Evolutionary conservation across 2,888 invertebrate genomes (phyloP).

Genomic region (Bombylius major): DNA sequence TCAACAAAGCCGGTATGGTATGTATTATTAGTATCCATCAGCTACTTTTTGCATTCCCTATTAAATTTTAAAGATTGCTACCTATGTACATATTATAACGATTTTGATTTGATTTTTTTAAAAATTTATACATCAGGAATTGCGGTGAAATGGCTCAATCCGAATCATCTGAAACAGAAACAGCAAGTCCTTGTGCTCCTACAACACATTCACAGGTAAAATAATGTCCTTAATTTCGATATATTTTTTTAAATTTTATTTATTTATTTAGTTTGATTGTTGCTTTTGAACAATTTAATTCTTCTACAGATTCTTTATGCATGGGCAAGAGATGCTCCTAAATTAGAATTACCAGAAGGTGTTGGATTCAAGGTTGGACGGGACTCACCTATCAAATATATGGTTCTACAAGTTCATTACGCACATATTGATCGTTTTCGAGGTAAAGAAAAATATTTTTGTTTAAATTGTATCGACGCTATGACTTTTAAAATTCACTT

Average conservation of each 20-base stretch:
- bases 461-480: background rate
- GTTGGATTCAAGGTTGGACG: constrained; percentile 90
- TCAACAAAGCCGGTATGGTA: constrained; percentile 50
- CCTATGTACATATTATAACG: background rate
- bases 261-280: too few relatives aligned
- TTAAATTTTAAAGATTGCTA: background rate
- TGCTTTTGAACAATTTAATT: too few relatives aligned
- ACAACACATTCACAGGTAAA: constrained; percentile 46
- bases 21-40: constrained; percentile 22
- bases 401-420: constrained; percentile 91
- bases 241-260: too few relatives aligned
- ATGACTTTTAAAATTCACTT: background rate
- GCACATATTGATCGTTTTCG: constrained; percentile 49
- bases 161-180: constrained; percentile 39
- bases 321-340: constrained; percentile 87
- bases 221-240: background rate
- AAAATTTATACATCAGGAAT: constrained; percentile 49
- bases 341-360: constrained; percentile 62
- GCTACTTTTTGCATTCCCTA: background rate
- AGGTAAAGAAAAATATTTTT: constrained; percentile 34
- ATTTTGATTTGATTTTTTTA: too few relatives aligned
- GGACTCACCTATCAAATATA: constrained; percentile 67
- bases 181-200: constrained; percentile 61
- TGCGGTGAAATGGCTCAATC: constrained; percentile 82
- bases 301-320: constrained; percentile 70